Conservation (phyloP, 2,888 invertebrate genomes). For the Eupithecia dodoneata region DNA sequence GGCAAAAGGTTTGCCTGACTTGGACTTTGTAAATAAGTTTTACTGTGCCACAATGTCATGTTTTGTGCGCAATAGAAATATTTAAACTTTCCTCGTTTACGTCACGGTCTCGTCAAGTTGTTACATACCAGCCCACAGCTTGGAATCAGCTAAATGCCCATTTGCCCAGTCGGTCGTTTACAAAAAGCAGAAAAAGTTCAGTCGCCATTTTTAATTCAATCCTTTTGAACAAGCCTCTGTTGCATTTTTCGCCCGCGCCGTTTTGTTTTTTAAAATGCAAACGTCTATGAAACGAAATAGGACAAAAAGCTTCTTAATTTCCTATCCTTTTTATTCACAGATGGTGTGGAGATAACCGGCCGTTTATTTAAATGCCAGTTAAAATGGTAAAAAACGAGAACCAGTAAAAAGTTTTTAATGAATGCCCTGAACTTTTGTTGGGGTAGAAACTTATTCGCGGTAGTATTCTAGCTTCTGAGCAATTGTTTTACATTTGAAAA, state of each 20-base stretch:
- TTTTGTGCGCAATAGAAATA: neutral
- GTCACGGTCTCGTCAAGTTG: neutral
- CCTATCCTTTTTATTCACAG: conserved; percentile 61
- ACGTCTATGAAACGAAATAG: conserved; percentile 71
- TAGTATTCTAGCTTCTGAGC: neutral
- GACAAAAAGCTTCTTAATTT: conserved; percentile 71
- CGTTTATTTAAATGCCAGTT: conserved; percentile 35
- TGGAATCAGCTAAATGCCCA: conserved; percentile 74
- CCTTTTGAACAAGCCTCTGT: conserved; percentile 73
- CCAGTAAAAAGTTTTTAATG: conserved; percentile 24
- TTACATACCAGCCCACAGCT: neutral
- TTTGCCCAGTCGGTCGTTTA: conserved; percentile 75
- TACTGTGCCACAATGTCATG: neutral
- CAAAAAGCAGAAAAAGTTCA: conserved; percentile 72
- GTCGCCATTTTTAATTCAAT: conserved; percentile 81
- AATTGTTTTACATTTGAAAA: neutral
- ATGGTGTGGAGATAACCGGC: conserved; percentile 45
- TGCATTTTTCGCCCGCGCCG: conserved; percentile 66
- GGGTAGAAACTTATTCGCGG: conserved; percentile 1
- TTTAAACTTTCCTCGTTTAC: conserved; percentile 1
- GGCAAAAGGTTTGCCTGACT: neutral
- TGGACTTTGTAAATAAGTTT: neutral
- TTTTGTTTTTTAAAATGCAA: conserved; percentile 69
- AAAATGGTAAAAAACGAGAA: conserved; percentile 22
- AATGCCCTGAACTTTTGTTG: conserved; percentile 17